Evolutionary conservation across 2,113 vertebrate species (phyloP).

Genomic region (Alaudala cheleensis): DNA sequence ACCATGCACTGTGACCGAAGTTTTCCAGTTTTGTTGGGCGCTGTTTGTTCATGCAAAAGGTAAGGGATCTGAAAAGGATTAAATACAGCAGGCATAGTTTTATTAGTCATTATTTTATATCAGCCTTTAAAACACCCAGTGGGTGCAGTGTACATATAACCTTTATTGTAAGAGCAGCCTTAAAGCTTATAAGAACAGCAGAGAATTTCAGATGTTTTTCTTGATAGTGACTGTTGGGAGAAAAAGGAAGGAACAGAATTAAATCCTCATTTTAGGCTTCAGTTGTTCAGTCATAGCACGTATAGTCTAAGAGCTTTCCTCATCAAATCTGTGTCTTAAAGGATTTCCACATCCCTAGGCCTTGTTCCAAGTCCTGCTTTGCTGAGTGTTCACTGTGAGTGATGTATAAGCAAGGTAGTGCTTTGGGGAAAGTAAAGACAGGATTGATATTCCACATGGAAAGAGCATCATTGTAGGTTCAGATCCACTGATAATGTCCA

Average conservation of each 20-base stretch:
- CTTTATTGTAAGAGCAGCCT: neutral
- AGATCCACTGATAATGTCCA: neutral
- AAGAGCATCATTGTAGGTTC: neutral
- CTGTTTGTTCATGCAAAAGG: slow-evolving; percentile 95
- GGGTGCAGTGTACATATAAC: neutral
- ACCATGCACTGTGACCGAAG: slow-evolving; percentile 88
- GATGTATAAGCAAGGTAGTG: neutral
- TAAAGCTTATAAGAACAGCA: neutral
- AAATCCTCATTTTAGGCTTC: neutral
- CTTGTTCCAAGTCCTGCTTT: neutral
- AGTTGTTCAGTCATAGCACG: neutral
- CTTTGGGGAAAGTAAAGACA: neutral
- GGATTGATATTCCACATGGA: neutral
- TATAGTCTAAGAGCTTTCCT: neutral
- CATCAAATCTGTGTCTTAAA: neutral
- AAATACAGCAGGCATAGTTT: neutral
- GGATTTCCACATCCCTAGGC: neutral
- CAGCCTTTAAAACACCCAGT: neutral
- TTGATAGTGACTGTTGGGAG: neutral
- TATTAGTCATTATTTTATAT: neutral
- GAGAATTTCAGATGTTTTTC: neutral
- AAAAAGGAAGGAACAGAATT: neutral
- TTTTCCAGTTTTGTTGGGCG: slow-evolving; percentile 96
- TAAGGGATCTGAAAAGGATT: slow-evolving; percentile 57
- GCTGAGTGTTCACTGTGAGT: neutral